Evolutionary conservation across 2,888 invertebrate genomes (phyloP).

Genomic region (Mythimna pallens): DNA sequence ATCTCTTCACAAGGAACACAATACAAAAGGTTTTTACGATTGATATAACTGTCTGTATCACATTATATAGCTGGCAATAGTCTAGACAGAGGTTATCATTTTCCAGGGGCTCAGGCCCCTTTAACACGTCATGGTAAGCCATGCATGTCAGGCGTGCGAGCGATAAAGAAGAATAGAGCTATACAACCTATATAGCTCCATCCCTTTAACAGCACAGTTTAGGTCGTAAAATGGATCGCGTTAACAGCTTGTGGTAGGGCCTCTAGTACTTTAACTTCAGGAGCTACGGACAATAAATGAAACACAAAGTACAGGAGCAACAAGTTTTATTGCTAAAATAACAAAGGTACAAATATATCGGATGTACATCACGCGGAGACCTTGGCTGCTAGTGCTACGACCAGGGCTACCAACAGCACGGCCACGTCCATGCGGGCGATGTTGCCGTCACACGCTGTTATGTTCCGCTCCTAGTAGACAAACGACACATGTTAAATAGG

Average conservation of each 20-base stretch:
- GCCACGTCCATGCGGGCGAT: slow-evolving; percentile 68
- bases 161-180: no score
- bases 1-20: no score
- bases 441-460: slow-evolving; percentile 84
- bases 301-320: slow-evolving; percentile 72
- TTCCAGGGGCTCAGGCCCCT: neutral
- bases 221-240: no score
- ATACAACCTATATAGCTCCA: no score
- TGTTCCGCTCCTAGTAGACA: slow-evolving; percentile 81
- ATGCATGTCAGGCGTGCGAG: no score
- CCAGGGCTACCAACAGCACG: slow-evolving; percentile 66
- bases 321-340: slow-evolving; percentile 86
- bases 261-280: neutral
- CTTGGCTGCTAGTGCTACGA: slow-evolving; percentile 59
- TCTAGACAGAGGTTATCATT: neutral
- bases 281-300: neutral
- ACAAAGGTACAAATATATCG: slow-evolving; percentile 85
- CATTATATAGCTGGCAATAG: neutral
- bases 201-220: no score
- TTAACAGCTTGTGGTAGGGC: no score
- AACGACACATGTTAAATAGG: neutral
- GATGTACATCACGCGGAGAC: slow-evolving; percentile 50
- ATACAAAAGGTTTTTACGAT: neutral
- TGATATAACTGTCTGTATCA: no score
- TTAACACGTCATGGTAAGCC: no score